A percentile compares a stretch with the other conserved stretches of the same genome.
Evolutionary conservation across 2,113 vertebrate species (phyloP).

Genomic region (Carassius gibelio): DNA sequence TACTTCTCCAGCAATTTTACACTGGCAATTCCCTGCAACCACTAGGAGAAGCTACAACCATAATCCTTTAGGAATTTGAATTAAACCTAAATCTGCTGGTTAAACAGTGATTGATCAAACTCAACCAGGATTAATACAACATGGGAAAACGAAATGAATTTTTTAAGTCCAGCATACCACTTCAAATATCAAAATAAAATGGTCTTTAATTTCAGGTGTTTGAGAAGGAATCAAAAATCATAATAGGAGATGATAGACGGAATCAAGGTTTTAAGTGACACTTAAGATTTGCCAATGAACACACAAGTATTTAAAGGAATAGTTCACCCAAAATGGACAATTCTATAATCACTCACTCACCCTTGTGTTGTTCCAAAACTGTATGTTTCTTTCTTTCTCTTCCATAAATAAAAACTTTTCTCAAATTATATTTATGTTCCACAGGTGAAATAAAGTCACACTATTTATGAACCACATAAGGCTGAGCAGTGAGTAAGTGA

Average conservation of each 20-base stretch:
- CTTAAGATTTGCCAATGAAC: neutral
- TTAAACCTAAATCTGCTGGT: constrained; percentile 26
- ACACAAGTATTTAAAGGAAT: neutral
- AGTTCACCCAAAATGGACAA: neutral
- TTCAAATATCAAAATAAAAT: constrained; percentile 15
- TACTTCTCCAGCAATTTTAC: neutral
- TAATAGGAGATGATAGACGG: constrained; percentile 22
- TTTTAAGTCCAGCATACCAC: constrained; percentile 13
- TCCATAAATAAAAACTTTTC: too few relatives aligned
- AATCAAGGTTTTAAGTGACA: constrained; percentile 6
- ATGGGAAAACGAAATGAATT: neutral
- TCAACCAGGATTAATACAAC: neutral
- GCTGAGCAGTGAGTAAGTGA: neutral
- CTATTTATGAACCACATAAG: neutral
- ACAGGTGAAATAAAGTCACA: neutral
- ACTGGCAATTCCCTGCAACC: neutral
- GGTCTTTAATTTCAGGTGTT: constrained; percentile 14
- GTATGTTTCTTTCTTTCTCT: neutral
- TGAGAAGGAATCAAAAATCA: constrained; percentile 26
- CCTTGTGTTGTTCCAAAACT: neutral
- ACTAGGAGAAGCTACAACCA: neutral
- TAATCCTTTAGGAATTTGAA: constrained; percentile 8
- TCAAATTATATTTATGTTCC: neutral
- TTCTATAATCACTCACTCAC: neutral
- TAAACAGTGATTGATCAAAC: constrained; percentile 27